Conservation (phyloP, 2,888 invertebrate genomes). For the Odontocerum albicorne region DNA sequence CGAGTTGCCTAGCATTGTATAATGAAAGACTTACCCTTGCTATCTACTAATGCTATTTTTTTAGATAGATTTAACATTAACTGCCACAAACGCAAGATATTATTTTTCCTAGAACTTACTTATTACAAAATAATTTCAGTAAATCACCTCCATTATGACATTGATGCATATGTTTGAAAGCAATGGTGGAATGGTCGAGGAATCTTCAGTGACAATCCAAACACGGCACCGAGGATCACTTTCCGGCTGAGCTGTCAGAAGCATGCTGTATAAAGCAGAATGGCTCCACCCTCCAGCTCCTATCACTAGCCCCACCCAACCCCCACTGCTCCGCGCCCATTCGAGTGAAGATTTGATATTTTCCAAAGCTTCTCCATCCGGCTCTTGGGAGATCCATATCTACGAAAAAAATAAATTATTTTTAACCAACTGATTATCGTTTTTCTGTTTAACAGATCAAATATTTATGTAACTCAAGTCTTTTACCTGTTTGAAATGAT, state of each 20-base stretch:
- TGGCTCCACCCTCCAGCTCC: slow-evolving; percentile 33
- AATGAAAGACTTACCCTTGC: no score
- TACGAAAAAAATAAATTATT: slow-evolving; percentile 32
- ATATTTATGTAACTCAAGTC: neutral
- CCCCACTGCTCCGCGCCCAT: slow-evolving; percentile 37
- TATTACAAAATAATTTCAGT: no score
- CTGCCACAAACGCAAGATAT: no score
- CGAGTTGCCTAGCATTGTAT: no score
- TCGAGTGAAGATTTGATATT: slow-evolving; percentile 42
- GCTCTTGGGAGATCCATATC: slow-evolving; percentile 48
- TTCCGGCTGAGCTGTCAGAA: slow-evolving; percentile 41
- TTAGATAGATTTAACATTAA: no score
- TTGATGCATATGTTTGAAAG: slow-evolving; percentile 79
- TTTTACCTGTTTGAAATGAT: slow-evolving; percentile 60
- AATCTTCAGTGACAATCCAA: slow-evolving; percentile 87
- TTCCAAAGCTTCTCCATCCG: slow-evolving; percentile 4
- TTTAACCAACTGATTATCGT: neutral
- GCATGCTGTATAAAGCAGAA: slow-evolving; percentile 1
- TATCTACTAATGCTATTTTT: no score
- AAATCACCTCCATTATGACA: slow-evolving; percentile 53
- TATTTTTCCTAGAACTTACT: no score
- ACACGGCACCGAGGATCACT: slow-evolving; percentile 56
- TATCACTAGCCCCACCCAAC: slow-evolving; percentile 39
- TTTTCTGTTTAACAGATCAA: neutral
- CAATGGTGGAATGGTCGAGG: slow-evolving; percentile 71